Evolutionary conservation across 2,888 invertebrate species (phyloP), one percentile per base, ranked within the genome.

Genomic region (Ommatoiulus sabulosus): DNA sequence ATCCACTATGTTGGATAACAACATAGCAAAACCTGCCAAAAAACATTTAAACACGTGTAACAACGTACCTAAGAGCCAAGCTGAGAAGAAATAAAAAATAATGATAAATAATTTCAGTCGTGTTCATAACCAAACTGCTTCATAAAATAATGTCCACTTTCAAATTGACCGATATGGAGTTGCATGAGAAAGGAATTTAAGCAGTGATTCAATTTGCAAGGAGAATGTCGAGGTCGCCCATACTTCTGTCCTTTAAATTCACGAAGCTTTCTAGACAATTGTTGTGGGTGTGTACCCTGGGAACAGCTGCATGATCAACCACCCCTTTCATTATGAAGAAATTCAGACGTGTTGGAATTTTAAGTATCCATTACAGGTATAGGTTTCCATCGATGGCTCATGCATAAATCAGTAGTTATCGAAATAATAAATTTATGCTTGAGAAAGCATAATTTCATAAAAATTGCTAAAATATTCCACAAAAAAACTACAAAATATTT

Each of bases 231-330:
- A 63, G 63, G 63, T 63, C 63, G 20, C 2, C 7, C 20, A 63
- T 63, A 63, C 20, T 63, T 63, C 4, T 20, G 63, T 63, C 20
- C 20, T 57, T 57, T 57, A 57, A 57, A 57, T 57, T 57, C 57
- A 63, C n/a, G 63, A 63, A 63, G n/a, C 63, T 63, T 52, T 52
- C 63, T 63, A 20, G 63, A 63, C 63, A 63, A 63, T 20, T 63
- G 63, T 4, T n/a, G 63, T 63, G 20, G 57, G 57, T 57, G 57
- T n/a, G 63, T 63, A 20, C 5, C 20, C 63, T 63, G 3, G n/a
- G 17, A 57, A 17, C 17, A 17, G 17, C 57, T 57, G 57, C 57
- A 57, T 17, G 5, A 63, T 63, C n/a, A 46, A 46, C 8, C 46
- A 7, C 46, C 46, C 46, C 35, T 52, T 12, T 52, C 52, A 63